Evolutionary conservation across 2,113 vertebrate species (phyloP).

Genomic region (Sylvilagus bachmani): DNA sequence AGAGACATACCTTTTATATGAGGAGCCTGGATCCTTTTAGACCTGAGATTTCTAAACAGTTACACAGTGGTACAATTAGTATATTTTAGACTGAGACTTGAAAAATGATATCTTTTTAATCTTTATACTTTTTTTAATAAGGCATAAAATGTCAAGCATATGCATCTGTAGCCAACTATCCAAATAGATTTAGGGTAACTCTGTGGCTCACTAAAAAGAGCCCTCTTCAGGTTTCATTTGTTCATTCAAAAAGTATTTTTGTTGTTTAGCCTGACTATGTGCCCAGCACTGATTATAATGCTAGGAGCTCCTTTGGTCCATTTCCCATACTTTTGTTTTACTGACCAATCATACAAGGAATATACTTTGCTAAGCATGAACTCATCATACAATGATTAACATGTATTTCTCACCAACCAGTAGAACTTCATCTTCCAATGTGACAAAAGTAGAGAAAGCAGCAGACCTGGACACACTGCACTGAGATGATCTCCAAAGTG

Average conservation of each 20-base stretch:
- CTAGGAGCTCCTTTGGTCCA: neutral
- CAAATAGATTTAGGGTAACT: conserved; percentile 4
- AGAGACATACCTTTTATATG: neutral
- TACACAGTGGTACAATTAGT: conserved; percentile 15
- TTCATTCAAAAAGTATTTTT: conserved; percentile 17
- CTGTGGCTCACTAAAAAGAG: neutral
- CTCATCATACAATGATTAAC: neutral
- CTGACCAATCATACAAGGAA: neutral
- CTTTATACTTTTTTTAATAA: conserved; percentile 28
- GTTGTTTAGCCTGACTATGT: neutral
- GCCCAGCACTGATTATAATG: neutral
- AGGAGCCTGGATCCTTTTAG: conserved; percentile 8
- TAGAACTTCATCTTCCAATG: neutral
- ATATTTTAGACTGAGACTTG: conserved; percentile 49
- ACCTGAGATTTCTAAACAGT: conserved; percentile 5
- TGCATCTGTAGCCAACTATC: conserved; percentile 20
- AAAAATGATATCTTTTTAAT: neutral
- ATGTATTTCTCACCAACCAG: neutral
- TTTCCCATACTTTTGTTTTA: conserved; percentile 18
- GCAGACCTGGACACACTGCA: too few relatives aligned
- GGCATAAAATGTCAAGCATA: conserved; percentile 54
- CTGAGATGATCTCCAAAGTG: neutral
- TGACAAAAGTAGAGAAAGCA: neutral
- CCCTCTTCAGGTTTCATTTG: neutral
- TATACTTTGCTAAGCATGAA: neutral